Percentiles rank a stretch among this genome's conserved stretches.
phyloP scores from a whole-genome alignment of 2,113 vertebrate species.

The Menura novaehollandiae region DNA sequence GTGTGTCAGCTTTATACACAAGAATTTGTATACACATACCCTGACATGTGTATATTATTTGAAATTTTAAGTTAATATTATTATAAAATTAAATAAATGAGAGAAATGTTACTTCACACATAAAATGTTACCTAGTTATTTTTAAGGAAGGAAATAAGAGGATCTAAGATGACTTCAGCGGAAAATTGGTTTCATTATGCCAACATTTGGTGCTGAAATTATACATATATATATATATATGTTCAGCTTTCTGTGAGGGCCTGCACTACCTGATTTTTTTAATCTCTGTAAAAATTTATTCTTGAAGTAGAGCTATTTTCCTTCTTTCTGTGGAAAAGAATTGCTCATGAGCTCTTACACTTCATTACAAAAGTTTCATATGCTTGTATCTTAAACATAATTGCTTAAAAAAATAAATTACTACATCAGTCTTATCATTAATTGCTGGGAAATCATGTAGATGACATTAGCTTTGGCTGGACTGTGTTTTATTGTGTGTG shows the following conservation, averaged over 20 bases:
- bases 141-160: background rate
- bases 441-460: background rate
- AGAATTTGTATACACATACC: accelerated
- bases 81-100: background rate
- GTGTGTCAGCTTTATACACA: background rate
- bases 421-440: background rate
- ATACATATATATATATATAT: too few relatives aligned
- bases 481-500: background rate
- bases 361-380: background rate
- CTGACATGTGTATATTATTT: background rate
- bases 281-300: background rate
- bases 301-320: background rate
- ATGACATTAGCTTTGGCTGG: background rate
- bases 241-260: background rate
- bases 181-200: background rate
- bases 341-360: background rate
- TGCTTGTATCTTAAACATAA: background rate
- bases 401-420: background rate
- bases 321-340: background rate
- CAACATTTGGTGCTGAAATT: background rate
- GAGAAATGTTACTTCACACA: background rate
- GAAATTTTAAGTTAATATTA: background rate
- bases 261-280: background rate
- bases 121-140: background rate
- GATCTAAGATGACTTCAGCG: background rate